Conservation (phyloP, 2,113 vertebrate species). For the Sylvietta virens region DNA sequence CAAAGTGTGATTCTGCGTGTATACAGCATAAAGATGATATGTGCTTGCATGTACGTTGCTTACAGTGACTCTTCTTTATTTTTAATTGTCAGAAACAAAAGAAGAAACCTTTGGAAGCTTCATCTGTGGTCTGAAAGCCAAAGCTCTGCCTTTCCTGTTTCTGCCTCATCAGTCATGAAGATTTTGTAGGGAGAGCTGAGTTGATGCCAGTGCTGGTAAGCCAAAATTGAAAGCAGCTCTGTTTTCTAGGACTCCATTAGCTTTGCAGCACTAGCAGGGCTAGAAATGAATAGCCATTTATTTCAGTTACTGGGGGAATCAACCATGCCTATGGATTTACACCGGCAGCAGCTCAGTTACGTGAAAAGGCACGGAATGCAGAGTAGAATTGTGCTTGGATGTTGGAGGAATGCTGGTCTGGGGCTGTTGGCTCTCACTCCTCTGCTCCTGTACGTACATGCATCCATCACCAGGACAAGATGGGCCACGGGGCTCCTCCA, state of each 20-base stretch:
- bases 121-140: not conserved
- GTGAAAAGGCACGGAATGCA: not conserved
- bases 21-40: not conserved
- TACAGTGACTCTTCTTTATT: not conserved
- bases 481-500: not conserved
- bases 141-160: not conserved
- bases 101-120: not conserved
- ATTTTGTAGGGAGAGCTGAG: not conserved
- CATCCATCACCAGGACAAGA: not conserved
- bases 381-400: not conserved
- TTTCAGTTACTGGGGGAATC: not conserved
- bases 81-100: not conserved
- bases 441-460: rapidly evolving
- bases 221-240: not conserved
- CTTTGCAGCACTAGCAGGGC: not conserved
- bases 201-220: not conserved
- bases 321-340: not conserved
- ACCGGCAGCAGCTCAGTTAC: not conserved
- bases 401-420: not conserved
- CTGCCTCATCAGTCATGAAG: not conserved
- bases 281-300: not conserved
- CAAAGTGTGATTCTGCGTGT: not conserved
- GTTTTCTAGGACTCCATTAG: not conserved
- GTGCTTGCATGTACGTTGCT: not conserved
- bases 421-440: not conserved